These are phyloP conservation scores for Bembecia ichneumoniformis DNA, from an alignment of 2,888 invertebrate species.

Conservation along the genomic window DNA sequence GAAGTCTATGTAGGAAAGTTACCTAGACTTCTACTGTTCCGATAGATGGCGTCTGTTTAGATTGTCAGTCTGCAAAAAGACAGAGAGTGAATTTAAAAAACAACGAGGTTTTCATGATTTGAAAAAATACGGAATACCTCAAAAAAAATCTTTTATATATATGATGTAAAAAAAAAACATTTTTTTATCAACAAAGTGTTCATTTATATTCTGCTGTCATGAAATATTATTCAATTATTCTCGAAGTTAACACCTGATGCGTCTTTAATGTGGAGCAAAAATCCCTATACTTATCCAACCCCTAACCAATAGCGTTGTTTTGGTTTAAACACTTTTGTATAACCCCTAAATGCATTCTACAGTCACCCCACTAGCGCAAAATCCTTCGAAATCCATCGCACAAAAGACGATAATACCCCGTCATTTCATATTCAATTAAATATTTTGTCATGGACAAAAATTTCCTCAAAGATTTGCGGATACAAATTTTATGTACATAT, in stretches of 20 bases:
- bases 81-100: too few relatives aligned
- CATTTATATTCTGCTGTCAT: slow-evolving; percentile 3
- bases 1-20: too few relatives aligned
- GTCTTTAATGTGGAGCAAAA: slow-evolving; percentile 9
- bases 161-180: too few relatives aligned
- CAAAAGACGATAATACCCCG: slow-evolving; percentile 67
- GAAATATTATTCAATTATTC: slow-evolving; percentile 5
- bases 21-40: too few relatives aligned
- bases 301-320: slow-evolving; percentile 37
- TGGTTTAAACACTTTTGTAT: slow-evolving; percentile 55
- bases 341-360: slow-evolving; percentile 53
- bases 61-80: too few relatives aligned
- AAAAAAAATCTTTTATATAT: too few relatives aligned
- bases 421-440: slow-evolving; percentile 82
- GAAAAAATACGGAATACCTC: too few relatives aligned
- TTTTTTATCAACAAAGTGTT: too few relatives aligned
- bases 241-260: slow-evolving; percentile 29
- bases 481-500: not conserved
- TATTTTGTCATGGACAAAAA: slow-evolving; percentile 72
- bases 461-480: slow-evolving; percentile 26
- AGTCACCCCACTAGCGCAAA: slow-evolving; percentile 41
- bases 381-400: slow-evolving; percentile 56
- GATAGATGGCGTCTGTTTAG: too few relatives aligned
- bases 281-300: slow-evolving; percentile 20
- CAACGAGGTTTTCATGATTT: too few relatives aligned